Evolutionary conservation across 2,113 vertebrate species (phyloP).

Genomic region (Phasianus colchicus): DNA sequence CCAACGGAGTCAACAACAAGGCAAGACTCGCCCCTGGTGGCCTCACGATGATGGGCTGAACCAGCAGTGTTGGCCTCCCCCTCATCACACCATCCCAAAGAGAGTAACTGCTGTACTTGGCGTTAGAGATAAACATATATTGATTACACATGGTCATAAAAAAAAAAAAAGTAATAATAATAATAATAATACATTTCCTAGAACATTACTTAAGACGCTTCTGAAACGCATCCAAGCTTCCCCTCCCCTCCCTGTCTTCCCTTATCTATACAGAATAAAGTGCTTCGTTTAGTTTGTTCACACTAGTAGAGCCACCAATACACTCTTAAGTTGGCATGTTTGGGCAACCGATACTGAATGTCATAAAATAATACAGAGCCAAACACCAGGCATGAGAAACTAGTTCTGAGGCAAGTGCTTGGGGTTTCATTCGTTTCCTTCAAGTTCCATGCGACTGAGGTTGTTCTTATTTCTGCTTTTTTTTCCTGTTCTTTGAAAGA

Average conservation of each 20-base stretch:
- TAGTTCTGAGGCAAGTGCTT: conserved; percentile 49
- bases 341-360: conserved; percentile 41
- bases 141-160: conserved; percentile 69
- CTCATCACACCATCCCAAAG: conserved; percentile 56
- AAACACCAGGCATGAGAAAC: conserved; percentile 40
- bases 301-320: conserved; percentile 66
- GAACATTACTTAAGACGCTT: conserved; percentile 37
- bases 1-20: rapidly evolving
- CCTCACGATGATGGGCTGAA: neutral
- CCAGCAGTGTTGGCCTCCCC: conserved; percentile 6
- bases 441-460: conserved; percentile 44
- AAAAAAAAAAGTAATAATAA: conserved; percentile 42
- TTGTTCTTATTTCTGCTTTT: neutral
- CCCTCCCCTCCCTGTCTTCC: conserved; percentile 43
- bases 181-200: conserved; percentile 62
- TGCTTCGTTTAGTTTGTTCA: conserved; percentile 83
- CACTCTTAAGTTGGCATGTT: conserved; percentile 48
- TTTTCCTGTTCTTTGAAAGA: neutral
- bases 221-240: conserved; percentile 59
- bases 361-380: neutral
- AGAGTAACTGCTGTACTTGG: conserved; percentile 64
- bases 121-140: conserved; percentile 71
- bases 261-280: conserved; percentile 83
- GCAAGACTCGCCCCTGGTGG: neutral
- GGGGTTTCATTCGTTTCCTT: conserved; percentile 5